Base-by-base conservation (phyloP, 2,797 vertebrate species). In the Argyrosomus regius region DNA sequence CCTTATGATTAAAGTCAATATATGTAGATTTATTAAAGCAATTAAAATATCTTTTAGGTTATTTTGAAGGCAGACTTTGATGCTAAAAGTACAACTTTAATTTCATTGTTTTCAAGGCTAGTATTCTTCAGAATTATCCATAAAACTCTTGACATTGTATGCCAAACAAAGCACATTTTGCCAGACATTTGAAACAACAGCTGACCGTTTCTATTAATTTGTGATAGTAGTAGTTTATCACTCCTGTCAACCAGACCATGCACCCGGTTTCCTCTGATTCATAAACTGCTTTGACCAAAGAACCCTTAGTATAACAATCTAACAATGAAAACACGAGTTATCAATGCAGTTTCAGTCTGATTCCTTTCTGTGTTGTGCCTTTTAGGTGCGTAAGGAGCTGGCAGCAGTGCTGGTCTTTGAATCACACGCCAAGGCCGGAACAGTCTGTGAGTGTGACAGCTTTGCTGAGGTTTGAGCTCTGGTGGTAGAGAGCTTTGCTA, bases 341-440 rank as follows among this genome's bases (percentile, higher is more conserved):
- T 68, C 31, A 56, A 20, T 69, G 52, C 7, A 46, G 20, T 11
- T 39, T 39, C 20, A 39, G 16, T 60, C 39, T 80, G 26, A 45
- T 59, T 67, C 86, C n/a, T 76, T 56, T 6, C 46, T 39, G 28
- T 68, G 52, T 61, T 84, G 13, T 46, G 62, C 60, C 64, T 69
- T 39, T 56, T 88, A 99, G 98, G 98, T 99, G 75, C 97, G 98
- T 75, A 96, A 97, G 88, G 98, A 99, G 87, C 90, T 99, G 91
- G 97, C 98, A 0, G 94, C 97, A 0, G 97, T 99, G 84, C 90
- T 99, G 92, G 94, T 98, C 84, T 99, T 99, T 48, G 98, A 99
- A 90, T 97, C 98, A 0, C 97, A 98, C 65, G 91, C 94, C 88
- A 97, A 97, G 67, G 96, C 97, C 0, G 98, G 98, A 88, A 98